Evolutionary conservation across 2,888 invertebrate species (phyloP), one percentile per base, ranked within the genome.

Genomic region (Acholoe squamosa): DNA sequence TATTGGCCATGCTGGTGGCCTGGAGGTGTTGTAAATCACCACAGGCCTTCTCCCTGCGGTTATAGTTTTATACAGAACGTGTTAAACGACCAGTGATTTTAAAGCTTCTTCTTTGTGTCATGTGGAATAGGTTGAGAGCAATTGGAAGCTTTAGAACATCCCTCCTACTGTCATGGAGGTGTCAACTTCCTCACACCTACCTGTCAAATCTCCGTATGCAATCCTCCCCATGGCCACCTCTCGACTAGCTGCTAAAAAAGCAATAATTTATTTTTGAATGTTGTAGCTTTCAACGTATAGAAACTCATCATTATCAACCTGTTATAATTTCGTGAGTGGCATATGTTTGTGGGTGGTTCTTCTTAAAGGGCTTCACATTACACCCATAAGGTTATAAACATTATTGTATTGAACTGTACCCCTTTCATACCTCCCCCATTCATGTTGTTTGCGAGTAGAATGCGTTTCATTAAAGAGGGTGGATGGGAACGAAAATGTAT

Each of bases 1-100:
- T 19, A 61, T 61, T 61, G 61, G 61, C 43, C 61, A 61, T 61
- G 61, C 43, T 61, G 61, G 61, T 61, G 61, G 61, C 61, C 43
- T n/a, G 61, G n/a, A n/a, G 61, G 61, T n/a, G 61, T n/a, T 61
- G 61, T 61, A 61, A 61, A 61, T 61, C 61, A 71, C 19, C 14
- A 7, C 71, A 0, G 71, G 28, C 71, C 28, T 25, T 71, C 31
- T 71, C 71, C 71, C 71, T n/a, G 71, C 25, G 31, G 71, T 25
- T 71, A 28, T 71, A 25, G 28, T 28, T 28, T 71, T 28, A 71
- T 71, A 71, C 61, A 71, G 25, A 71, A 71, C 71, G 71, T 71
- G 71, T 71, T n/a, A 71, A 71, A 28, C 71, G 61, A 28, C 71
- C 1, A 71, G 14, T 61, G n/a, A 19, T 71, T 71, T 71, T 71